These are phyloP conservation scores for Phyllopteryx taeniolatus DNA, from an alignment of 2,113 vertebrate species.

Conservation along the genomic window DNA sequence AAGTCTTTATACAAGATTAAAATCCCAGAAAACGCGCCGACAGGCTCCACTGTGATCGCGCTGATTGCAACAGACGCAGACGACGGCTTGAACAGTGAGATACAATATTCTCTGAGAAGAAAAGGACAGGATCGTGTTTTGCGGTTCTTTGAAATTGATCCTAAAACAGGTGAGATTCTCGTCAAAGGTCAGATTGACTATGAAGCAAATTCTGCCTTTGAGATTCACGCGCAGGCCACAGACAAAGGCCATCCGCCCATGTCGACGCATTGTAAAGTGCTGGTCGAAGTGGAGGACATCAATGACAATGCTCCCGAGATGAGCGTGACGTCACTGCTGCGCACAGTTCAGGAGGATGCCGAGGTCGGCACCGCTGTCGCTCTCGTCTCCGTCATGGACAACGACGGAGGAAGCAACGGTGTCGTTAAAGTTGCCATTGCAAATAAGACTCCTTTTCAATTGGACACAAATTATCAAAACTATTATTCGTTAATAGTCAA, in stretches of 20 bases:
- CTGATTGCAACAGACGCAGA: constrained; percentile 73
- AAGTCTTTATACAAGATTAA: constrained; percentile 64
- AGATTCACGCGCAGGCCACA: constrained; percentile 70
- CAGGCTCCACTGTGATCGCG: constrained; percentile 53
- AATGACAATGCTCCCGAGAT: constrained; percentile 78
- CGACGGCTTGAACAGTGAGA: constrained; percentile 69
- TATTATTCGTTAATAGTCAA: constrained; percentile 70
- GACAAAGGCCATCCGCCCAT: constrained; percentile 69
- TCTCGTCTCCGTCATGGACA: constrained; percentile 55
- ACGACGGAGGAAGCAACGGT: constrained; percentile 58
- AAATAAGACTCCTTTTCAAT: constrained; percentile 46
- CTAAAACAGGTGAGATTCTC: constrained; percentile 41
- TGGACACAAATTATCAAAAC: constrained; percentile 71
- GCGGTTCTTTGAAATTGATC: constrained; percentile 54
- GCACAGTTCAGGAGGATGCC: constrained; percentile 49
- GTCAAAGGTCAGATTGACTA: constrained; percentile 68
- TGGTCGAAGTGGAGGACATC: constrained; percentile 74
- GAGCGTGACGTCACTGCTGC: constrained; percentile 52
- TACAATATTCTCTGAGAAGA: constrained; percentile 55
- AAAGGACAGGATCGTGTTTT: constrained; percentile 40
- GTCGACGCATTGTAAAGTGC: constrained; percentile 73
- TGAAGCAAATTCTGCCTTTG: constrained; percentile 64
- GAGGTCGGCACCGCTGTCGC: constrained; percentile 51
- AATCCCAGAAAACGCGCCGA: constrained; percentile 62
- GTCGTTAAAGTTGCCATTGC: constrained; percentile 45